Base-by-base conservation (phyloP, 2,888 invertebrate species). In the Leptothorax acervorum region DNA sequence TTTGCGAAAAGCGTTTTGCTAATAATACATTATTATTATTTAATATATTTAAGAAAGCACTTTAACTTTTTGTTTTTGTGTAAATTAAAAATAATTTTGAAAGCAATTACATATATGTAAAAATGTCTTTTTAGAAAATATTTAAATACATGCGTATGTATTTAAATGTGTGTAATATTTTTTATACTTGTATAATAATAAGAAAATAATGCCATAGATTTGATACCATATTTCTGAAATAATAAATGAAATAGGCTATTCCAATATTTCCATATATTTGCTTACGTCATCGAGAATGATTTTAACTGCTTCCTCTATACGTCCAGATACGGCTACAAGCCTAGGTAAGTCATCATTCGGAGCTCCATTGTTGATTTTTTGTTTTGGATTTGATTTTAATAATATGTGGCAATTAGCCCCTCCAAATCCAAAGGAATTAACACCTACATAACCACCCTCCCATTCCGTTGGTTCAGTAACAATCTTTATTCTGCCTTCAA, bases 231-330 rank as follows among this genome's bases (percentile, higher is more conserved):
- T 23, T 35, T 6, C 35, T 35, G 0, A 35, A 35, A 0, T 55
- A 35, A 0, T 55, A 23, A n/a, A 15, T 65, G 0, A 65, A 65
- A 42, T 65, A 12, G 5, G 1, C 0, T 9, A 23, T 65, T 39
- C n/a, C 2, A 70, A 12, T 31, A 23, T 23, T n/a, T n/a, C n/a
- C 23, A 23, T 23, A 23, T 23, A 9, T 35, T 53, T 57, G 89
- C 96, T 96, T 60, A 97, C 92, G 53, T 96, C 96, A 85, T 97
- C 95, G 8, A 97, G 94, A 85, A 98, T 95, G 75, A 93, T 95
- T 63, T 96, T 95, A 0, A 98, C 96, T 0, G 97, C 96, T 74
- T 97, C 96, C 92, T 97, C 96, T 0, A 97, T 98, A 79, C 99
- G 96, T 0, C 98, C 98, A 66, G 97, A 97, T 85, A 96, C 96